Evolutionary conservation across 2,888 invertebrate species (phyloP), one percentile per base, ranked within the genome.

Genomic region (Marasmarcha lunaedactyla): DNA sequence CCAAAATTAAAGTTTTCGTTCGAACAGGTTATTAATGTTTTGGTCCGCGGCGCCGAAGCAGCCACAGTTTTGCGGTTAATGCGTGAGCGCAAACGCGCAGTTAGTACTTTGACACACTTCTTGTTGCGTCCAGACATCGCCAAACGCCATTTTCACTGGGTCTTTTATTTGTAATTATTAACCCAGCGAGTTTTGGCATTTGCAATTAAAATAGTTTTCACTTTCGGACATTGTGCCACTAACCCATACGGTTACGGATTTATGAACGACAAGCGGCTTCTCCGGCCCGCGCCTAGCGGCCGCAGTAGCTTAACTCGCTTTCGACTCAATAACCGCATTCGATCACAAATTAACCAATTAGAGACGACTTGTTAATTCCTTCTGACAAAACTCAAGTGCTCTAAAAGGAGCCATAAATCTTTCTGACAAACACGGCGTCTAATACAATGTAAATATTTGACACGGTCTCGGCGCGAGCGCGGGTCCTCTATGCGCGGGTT

Each of bases 21-120:
- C 53, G 55, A 69, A 72, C 71, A 65, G 67, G 76, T 71, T 71
- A 63, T 42, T 47, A 54, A 61, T 61, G 63, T 66, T 69, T 68
- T 66, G 58, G 61, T 59, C 53, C 38, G 54, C 57, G 65, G 66
- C 69, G 66, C 64, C 65, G 49, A 48, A 45, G 43, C 47, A 44
- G 47, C 54, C 59, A 53, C 55, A 57, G 54, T 63, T 71, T 71
- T 67, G 72, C 68, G 71, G 74, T 72, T 72, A 68, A 71, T 63
- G 68, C 64, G 69, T 65, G 66, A 60, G 55, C 59, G 54, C 62
- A 59, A 54, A 49, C 59, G 60, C 50, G 49, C 61, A 58, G 67
- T 71, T 70, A 71, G 64, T 62, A 63, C 67, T 71, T 64, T 73
- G 79, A 71, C 77, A 78, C 54, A 79, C 72, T 70, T 77, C 60